phyloP scores from a whole-genome alignment of 2,797 vertebrate genomes.

The Rhinoraja longicauda region DNA sequence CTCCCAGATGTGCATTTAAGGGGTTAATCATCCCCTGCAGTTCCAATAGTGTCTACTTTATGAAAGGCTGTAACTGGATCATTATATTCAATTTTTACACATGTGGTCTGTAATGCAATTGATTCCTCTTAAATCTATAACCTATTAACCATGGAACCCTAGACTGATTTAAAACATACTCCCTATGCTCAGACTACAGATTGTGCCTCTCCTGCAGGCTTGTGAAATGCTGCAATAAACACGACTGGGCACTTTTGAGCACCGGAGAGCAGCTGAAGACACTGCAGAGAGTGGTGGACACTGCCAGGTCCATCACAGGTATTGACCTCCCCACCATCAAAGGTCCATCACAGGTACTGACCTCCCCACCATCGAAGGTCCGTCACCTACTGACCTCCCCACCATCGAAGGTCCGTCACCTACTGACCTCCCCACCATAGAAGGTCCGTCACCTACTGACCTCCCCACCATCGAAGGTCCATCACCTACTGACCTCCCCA shows the following conservation, averaged over 20 bases:
- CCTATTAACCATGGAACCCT: conserved; percentile 47
- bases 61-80: conserved; percentile 36
- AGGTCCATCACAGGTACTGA: no score
- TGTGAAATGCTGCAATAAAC: conserved; percentile 12
- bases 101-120: conserved; percentile 17
- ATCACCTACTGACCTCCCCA: no score
- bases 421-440: no score
- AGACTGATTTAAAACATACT: conserved; percentile 55
- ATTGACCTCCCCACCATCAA: no score
- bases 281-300: no score
- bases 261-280: no score
- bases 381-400: no score
- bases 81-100: conserved; percentile 42
- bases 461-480: no score
- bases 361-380: no score
- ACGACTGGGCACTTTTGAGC: background rate
- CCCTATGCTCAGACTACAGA: conserved; percentile 49
- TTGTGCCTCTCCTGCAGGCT: background rate
- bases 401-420: no score
- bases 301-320: no score
- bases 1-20: conserved; percentile 31
- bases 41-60: conserved; percentile 32
- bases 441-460: no score
- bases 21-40: conserved; percentile 35
- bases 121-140: conserved; percentile 36